These are phyloP conservation scores for Heliconius congener DNA, from an alignment of 1,140 invertebrate genomes.

Conservation along the genomic window DNA sequence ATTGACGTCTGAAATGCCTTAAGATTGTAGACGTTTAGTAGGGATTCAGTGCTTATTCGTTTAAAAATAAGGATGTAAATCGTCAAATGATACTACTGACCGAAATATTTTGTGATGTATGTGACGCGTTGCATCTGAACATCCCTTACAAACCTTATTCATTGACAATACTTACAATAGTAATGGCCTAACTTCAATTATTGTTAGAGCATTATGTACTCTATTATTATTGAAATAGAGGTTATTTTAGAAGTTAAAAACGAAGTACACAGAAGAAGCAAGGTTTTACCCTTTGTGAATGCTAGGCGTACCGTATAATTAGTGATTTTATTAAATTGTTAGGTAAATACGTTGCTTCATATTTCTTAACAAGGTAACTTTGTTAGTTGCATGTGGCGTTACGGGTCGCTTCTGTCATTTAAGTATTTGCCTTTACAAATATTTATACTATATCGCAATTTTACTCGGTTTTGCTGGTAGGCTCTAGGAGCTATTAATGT, in stretches of 20 bases:
- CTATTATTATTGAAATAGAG: background rate
- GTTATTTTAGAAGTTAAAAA: constrained; percentile 36
- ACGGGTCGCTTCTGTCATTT: constrained; percentile 32
- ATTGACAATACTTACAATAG: constrained; percentile 48
- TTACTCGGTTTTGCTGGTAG: background rate
- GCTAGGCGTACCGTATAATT: constrained; percentile 75
- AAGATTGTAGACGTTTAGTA: background rate
- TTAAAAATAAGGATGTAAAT: background rate
- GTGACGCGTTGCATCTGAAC: constrained; percentile 69
- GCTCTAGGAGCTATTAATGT: background rate
- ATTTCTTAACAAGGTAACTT: constrained; percentile 49
- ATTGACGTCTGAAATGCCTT: constrained; percentile 12
- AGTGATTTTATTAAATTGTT: constrained; percentile 77
- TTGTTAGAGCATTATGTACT: constrained; percentile 34
- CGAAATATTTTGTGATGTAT: constrained; percentile 26
- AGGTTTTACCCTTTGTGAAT: constrained; percentile 67
- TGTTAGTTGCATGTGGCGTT: constrained; percentile 40
- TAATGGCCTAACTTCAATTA: constrained; percentile 40
- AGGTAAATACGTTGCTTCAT: constrained; percentile 63
- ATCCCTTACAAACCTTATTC: constrained; percentile 77
- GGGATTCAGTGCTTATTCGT: background rate
- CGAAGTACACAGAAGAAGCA: constrained; percentile 44
- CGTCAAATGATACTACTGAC: background rate
- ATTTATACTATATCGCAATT: constrained; percentile 33
- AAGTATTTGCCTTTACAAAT: constrained; percentile 34